Evolutionary conservation across 2,113 vertebrate genomes (phyloP), one percentile per base, ranked within the genome.

Genomic region (Halichoeres trimaculatus): DNA sequence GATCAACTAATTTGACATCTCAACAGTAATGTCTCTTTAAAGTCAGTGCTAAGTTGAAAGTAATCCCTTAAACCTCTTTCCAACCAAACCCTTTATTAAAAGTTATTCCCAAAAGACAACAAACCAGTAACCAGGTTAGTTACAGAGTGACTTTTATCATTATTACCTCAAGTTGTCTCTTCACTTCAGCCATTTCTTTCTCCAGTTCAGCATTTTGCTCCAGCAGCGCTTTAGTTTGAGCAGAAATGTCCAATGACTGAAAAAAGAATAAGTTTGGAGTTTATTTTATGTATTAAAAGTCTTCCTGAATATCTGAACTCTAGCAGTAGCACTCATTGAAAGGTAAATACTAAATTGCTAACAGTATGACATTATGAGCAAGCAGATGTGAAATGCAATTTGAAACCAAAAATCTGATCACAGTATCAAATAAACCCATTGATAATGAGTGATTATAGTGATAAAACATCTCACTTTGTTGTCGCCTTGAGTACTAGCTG

Each of bases 161-260:
- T 64, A 26, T 70, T 95, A 99, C 98, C 52, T 97, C 94, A 78
- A 99, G 92, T 74, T 94, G 93, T 85, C 82, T 94, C 89, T 95
- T 95, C 51, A 99, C 91, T 58, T 95, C 89, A 35, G 75, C 58
- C 34, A 96, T 91, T 88, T 96, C 94, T 76, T 92, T 93, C 76
- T 95, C 95, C 89, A 98, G 89, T 68, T 93, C 94, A 60, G 81
- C 90, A 74, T 96, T 98, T 89, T 96, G 95, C 69, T 96, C 95
- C 90, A 95, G 72, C 48, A 99, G 85, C 10, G 84, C 91, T 93
- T 93, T 96, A 70, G 95, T 82, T 91, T 98, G 96, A 58, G 91
- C 85, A 0, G 94, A 77, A 61, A 94, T 59, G 81, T 94, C 94
- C 0, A 89, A 86, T 52, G 90, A 84, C 97, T 98, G 64, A 24